These are phyloP conservation scores for Sula dactylatra DNA, from an alignment of 2,113 vertebrate species.

Conservation along the genomic window DNA sequence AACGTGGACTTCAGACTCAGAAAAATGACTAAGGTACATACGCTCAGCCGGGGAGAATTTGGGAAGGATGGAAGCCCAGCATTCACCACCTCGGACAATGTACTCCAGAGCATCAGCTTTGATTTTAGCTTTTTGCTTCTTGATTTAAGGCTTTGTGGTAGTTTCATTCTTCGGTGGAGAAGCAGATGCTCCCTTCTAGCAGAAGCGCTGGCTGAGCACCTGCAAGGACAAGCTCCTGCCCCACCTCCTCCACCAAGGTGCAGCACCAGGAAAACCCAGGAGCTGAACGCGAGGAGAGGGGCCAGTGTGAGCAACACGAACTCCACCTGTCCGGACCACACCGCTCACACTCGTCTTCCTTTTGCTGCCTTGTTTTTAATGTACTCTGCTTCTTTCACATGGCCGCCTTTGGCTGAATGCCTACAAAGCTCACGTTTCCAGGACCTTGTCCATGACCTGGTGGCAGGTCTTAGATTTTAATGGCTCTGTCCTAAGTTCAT, in stretches of 20 bases:
- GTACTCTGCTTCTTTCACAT: not conserved
- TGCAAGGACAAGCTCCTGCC: not conserved
- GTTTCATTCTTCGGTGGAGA: not conserved
- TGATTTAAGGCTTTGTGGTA: not conserved
- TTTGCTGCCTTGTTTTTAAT: not conserved
- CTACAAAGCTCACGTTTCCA: constrained; percentile 9
- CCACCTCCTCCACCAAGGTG: not conserved
- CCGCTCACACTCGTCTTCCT: not conserved
- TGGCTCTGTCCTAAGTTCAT: not conserved
- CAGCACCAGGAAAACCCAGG: not conserved
- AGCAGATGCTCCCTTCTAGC: not conserved
- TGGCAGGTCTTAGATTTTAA: not conserved
- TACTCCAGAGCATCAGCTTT: not conserved
- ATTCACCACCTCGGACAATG: not conserved
- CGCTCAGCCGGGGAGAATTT: not conserved
- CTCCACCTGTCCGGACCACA: not conserved
- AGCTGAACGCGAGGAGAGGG: fast-evolving
- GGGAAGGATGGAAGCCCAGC: not conserved
- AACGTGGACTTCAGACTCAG: not conserved
- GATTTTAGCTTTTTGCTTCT: not conserved
- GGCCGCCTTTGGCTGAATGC: not conserved
- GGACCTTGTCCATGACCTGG: not conserved
- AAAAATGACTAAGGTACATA: not conserved
- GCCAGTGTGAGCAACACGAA: not conserved
- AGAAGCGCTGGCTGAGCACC: not conserved